Base-by-base conservation (phyloP, 2,113 vertebrate species). In the Phalacrocorax pelagicus region DNA sequence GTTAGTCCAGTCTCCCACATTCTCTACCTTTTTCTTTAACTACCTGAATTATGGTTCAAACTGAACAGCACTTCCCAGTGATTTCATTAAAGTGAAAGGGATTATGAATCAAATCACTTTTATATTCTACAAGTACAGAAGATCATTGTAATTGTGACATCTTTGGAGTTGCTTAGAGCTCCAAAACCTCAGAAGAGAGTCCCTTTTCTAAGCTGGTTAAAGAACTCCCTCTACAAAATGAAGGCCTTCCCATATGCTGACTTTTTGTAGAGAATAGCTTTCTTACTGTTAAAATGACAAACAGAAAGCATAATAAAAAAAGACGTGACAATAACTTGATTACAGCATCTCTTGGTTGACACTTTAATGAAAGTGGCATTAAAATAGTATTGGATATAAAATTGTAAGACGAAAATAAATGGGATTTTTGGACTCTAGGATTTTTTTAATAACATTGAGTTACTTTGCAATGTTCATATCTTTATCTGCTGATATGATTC, bases 361-460 rank as follows among this genome's bases (percentile, higher is more conserved):
- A 97, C 88, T 96, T 97, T 94, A 61, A 96, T 98, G 71, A 96
- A 97, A 94, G 82, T 91, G 80, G n/a, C 40, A 88, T 88, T 92
- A 94, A 94, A 94, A 91, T 97, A 94, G 94, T 95, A 95, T 22
- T 65, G 49, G 58, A 59, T 82, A 95, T 95, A 95, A 97, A 97
- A 86, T 74, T 23, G 7, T 81, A 94, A 93, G 85, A 90, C 79
- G 34, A 86, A 98, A 97, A 96, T 97, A 97, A 96, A 96, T 89
- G 77, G 42, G 65, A 94, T 57, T 96, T 97, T 90, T 22, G 44
- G n/a, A 82, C 34, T 9, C 10, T 22, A 54, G 15, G 9, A 47
- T 81, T 49, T 81, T 69, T 88, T 70, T 44, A 57, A 67, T 91
- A 88, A 83, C 15, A 29, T 7, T 79, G 52, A 92, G 46, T 86